Evolutionary conservation across 2,888 invertebrate genomes (phyloP).

Genomic region (Orchestes rusci): DNA sequence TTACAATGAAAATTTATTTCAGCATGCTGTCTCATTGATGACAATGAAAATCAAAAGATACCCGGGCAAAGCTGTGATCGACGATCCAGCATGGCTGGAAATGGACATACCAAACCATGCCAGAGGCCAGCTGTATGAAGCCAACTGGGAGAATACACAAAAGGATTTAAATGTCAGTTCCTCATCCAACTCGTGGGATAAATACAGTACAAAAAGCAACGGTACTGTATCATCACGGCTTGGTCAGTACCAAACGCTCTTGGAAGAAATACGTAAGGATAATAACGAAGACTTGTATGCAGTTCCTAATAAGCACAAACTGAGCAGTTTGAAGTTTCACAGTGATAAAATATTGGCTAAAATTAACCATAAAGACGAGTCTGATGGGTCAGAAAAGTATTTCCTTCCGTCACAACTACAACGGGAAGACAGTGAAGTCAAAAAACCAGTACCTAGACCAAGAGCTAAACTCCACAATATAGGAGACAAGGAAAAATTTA

Average conservation of each 20-base stretch:
- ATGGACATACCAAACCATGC: conserved; percentile 65
- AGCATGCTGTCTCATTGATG: too few relatives aligned
- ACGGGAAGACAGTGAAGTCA: conserved; percentile 13
- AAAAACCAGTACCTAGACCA: conserved; percentile 35
- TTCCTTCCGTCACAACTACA: conserved; percentile 32
- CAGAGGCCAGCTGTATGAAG: conserved; percentile 68
- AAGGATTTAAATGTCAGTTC: conserved; percentile 47
- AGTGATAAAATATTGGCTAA: conserved; percentile 40
- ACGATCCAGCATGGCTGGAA: conserved; percentile 52
- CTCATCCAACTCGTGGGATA: conserved; percentile 38
- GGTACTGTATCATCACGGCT: conserved; percentile 42
- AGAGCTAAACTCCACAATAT: conserved; percentile 33
- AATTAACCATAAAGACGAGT: conserved; percentile 37
- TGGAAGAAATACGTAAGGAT: conserved; percentile 35
- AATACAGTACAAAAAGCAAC: conserved; percentile 33
- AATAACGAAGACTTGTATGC: conserved; percentile 32
- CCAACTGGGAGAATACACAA: conserved; percentile 75
- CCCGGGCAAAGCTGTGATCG: conserved; percentile 70
- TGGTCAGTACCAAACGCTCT: conserved; percentile 37
- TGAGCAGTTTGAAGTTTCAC: conserved; percentile 37
- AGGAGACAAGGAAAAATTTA: conserved; percentile 29
- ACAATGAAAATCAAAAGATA: conserved; percentile 78
- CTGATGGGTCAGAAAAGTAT: conserved; percentile 32
- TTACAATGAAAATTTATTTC: too few relatives aligned
- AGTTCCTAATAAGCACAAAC: conserved; percentile 28